Evolutionary conservation across 2,797 vertebrate species (phyloP).

Genomic region (Peromyscus nudipes): DNA sequence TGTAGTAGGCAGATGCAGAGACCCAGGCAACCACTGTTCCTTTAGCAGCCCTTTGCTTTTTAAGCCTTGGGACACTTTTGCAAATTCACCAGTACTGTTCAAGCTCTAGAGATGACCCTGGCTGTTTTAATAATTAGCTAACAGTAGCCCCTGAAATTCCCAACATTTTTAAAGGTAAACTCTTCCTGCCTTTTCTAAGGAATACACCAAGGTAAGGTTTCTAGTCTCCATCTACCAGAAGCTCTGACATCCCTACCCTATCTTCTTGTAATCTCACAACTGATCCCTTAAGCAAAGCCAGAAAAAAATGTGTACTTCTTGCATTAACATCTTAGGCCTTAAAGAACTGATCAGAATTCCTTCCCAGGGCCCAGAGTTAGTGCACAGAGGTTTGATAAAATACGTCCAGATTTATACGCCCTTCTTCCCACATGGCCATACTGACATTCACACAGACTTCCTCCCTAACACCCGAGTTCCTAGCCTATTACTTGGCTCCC

Average conservation of each 20-base stretch:
- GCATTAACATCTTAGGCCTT: neutral
- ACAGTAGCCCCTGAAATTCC: neutral
- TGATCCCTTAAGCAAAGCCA: constrained; percentile 35
- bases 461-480: constrained; percentile 43
- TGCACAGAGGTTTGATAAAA: neutral
- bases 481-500: constrained; percentile 70
- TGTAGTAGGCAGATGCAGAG: neutral
- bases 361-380: neutral
- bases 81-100: constrained; percentile 10
- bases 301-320: constrained; percentile 36
- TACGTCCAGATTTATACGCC: neutral
- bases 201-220: neutral
- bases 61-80: constrained; percentile 20
- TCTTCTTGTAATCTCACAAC: constrained; percentile 61
- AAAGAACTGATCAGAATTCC: constrained; percentile 21
- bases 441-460: neutral
- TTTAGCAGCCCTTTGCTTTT: neutral
- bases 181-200: constrained; percentile 51
- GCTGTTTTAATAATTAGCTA: neutral
- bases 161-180: constrained; percentile 39
- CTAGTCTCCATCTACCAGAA: neutral
- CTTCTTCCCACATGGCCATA: neutral
- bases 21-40: neutral
- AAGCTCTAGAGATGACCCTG: neutral
- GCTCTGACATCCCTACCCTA: neutral